Base-by-base conservation (phyloP, 2,113 vertebrate genomes). In the Rhea americana region DNA sequence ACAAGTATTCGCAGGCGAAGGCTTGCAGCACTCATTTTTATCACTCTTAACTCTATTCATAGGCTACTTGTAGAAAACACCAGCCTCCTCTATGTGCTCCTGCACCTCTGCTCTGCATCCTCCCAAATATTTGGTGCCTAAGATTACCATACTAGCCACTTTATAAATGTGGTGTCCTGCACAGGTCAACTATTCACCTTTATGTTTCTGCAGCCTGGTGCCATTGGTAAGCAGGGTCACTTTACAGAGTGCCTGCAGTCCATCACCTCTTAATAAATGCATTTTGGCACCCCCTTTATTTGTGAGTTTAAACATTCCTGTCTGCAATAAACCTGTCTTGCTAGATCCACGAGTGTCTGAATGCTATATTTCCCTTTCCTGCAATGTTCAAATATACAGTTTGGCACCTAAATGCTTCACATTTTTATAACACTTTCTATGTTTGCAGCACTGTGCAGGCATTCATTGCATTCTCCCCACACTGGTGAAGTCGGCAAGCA, bases 271-370 rank as follows among this genome's bases (percentile, higher is more conserved):
- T 75, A 88, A 75, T 78, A 67, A 80, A 88, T 0, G 0, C 79
- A 24, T 91, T 93, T 75, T 93, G 87, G 76, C 86, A 92, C 35
- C 78, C 70, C n/a, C 25, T 5, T 16, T 53, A 32, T 61, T 88
- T 68, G 75, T 0, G 3, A 77, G 30, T 87, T 89, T 77, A 80
- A 95, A 66, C 89, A 86, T 90, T 91, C 85, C 87, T 48, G 63
- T 79, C 76, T 79, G 89, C 85, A 93, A 82, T 96, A 96, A 96
- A 95, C 82, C 70, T 83, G 93, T 87, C 90, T 2, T 94, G 90
- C 76, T 90, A 12, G 0, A 93, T 82, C 82, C 77, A 70, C 58
- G 66, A 76, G 63, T 50, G 92, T 75, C 85, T 95, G 82, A 91
- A 88, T 3, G 1, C 89, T 7, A 2, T 45, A 37, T 88, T 95